Base-by-base conservation (phyloP, 2,113 vertebrate genomes). In the Sinosuthora webbiana region DNA sequence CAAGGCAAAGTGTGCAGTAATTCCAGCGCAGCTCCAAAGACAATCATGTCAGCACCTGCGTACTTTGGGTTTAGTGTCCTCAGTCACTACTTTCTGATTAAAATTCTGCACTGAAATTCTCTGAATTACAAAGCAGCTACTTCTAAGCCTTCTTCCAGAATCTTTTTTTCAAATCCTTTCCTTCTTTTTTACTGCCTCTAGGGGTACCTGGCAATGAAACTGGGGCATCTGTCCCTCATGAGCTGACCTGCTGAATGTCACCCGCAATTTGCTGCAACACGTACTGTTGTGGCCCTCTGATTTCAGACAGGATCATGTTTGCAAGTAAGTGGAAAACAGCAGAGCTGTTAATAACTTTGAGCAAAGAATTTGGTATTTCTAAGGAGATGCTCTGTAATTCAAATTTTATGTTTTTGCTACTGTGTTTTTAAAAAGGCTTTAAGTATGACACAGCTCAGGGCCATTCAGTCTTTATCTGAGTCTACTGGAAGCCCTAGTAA, bases 31-130 rank as follows among this genome's bases (percentile, higher is more conserved):
- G 47, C 81, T 57, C 53, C 47, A 62, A 49, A 76, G 33, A n/a
- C 17, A 31, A 19, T 67, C 4, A 0, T 65, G 39, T 70, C 71
- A 55, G 55, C 56, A 81, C 85, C 81, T 37, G 50, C 0, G 0
- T 55, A 12, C 64, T 91, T 77, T 55, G 67, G 33, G 50, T 90
- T 63, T 42, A 85, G 33, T 28, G 30, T 42, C 83, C 70, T 50
- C 67, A 83, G 10, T 55, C 65, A 73, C 55, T 44, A n/a, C 33
- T 52, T 86, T 65, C 39, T 67, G 69, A 93, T 63, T 42, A 86
- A 55, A 91, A 85, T 74, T 77, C 64, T 37, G 23, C 24, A 83
- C 31, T 62, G 50, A 83, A 64, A 88, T 45, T 47, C 63, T 67
- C 76, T 24, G 35, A 87, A 83, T 55, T 13, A 47, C 56, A 30